These are phyloP conservation scores for Psittacula echo DNA, from an alignment of 2,797 vertebrate species.

Conservation along the genomic window DNA sequence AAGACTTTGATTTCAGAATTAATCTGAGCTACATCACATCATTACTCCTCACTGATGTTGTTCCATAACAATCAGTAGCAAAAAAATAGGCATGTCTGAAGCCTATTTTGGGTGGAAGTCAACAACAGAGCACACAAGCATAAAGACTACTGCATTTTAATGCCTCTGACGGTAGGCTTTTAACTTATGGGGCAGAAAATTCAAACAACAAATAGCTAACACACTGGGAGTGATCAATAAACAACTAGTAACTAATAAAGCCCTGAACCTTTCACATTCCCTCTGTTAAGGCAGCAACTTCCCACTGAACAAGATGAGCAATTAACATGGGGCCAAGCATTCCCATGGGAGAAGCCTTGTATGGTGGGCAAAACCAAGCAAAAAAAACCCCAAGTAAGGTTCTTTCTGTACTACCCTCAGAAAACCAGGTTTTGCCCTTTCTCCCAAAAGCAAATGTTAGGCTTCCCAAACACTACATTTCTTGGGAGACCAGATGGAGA, in stretches of 20 bases:
- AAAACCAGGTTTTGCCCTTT: neutral
- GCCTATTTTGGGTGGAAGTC: neutral
- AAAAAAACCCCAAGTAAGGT: neutral
- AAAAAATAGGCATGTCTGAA: neutral
- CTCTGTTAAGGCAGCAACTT: conserved; percentile 13
- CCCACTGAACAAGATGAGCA: conserved; percentile 9
- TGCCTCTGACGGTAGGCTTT: neutral
- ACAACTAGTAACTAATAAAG: conserved; percentile 51
- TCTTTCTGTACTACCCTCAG: neutral
- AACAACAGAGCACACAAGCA: neutral
- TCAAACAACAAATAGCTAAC: conserved; percentile 28
- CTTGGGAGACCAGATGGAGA: neutral
- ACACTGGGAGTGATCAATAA: conserved; percentile 41
- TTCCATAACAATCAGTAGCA: neutral
- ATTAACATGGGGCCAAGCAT: neutral
- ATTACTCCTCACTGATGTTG: neutral
- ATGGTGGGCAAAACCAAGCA: neutral
- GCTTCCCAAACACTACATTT: neutral
- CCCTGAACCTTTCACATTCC: conserved; percentile 18
- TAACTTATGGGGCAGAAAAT: conserved; percentile 32
- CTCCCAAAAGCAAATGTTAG: neutral
- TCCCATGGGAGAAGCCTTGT: neutral
- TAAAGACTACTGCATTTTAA: neutral
- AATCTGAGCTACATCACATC: conserved; percentile 20
- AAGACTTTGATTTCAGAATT: conserved; percentile 57